Evolutionary conservation across 1,140 invertebrate species (phyloP), one percentile per base, ranked within the genome.

Genomic region (Drosophila sucinea): DNA sequence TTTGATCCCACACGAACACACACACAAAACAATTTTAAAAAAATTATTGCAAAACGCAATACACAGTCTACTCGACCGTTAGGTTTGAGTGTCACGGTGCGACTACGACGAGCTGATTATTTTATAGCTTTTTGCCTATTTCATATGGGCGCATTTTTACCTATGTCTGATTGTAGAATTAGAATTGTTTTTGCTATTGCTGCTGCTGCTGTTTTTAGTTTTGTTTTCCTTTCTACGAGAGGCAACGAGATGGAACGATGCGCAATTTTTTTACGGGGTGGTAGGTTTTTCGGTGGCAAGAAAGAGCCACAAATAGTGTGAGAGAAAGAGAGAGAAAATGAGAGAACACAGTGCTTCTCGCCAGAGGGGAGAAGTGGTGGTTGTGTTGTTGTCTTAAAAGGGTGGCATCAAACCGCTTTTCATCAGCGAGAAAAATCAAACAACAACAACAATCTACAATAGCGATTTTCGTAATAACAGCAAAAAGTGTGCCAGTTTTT

Each of bases 211-310:
- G 63, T 68, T 62, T 70, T 77, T 79, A 70, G 73, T 77, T 89
- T 89, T 80, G 73, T 73, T 87, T 78, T 73, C 65, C 58, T 89
- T 84, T 89, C 54, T 60, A 67, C 38, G 54, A 17, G 8, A 64
- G 30, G 62, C 73, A 70, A 29, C 73, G 64, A 75, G 57, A 65
- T 72, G 73, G 68, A 79, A 79, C 73, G 67, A 67, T 78, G 73
- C 76, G 76, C 73, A 79, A 68, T 79, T 38, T 35, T 32, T 70
- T 67, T 63, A 71, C 60, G 56, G 76, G 62, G 76, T 74, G 73
- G 76, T 72, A 65, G 60, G 25, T 78, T 70, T 73, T 29, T 27
- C 7, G 29, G 7, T 17, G 61, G 58, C 60, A 68, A 44, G 35
- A 38, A 25, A 25, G 57, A 5, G 30, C 33, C 5, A 17, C 35